phyloP scores from a whole-genome alignment of 2,113 vertebrate genomes.

The Catharus bicknelli region DNA sequence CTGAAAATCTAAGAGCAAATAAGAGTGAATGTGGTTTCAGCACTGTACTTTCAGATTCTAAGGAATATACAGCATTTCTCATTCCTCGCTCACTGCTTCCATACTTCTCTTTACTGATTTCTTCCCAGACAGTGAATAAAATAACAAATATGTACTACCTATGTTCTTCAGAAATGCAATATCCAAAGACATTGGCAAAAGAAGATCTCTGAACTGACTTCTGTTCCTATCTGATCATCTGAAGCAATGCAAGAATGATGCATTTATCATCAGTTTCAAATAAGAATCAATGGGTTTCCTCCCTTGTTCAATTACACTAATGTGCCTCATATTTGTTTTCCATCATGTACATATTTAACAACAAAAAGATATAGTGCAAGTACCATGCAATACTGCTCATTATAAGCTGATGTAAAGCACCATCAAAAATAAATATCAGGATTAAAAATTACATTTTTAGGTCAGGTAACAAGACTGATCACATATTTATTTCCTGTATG shows the following conservation, averaged over 20 bases:
- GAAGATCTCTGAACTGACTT: constrained; percentile 2
- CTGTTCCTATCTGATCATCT: constrained; percentile 49
- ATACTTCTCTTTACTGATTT: constrained; percentile 10
- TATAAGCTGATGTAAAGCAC: constrained; percentile 48
- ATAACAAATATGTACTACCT: not conserved
- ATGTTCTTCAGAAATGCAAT: constrained; percentile 54
- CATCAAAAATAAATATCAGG: constrained; percentile 40
- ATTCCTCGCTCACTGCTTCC: not conserved
- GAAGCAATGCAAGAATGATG: constrained; percentile 17
- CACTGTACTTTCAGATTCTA: constrained; percentile 1
- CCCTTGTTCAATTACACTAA: constrained; percentile 39
- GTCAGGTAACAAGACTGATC: constrained; percentile 9
- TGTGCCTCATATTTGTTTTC: constrained; percentile 41
- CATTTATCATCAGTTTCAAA: constrained; percentile 55
- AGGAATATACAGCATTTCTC: not conserved
- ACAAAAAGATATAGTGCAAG: constrained; percentile 26
- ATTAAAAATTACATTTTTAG: constrained; percentile 32
- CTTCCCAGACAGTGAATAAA: constrained; percentile 40
- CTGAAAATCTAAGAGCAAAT: constrained; percentile 81
- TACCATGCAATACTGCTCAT: not conserved
- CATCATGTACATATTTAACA: constrained; percentile 2
- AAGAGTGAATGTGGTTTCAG: constrained; percentile 40
- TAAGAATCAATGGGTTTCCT: constrained; percentile 45
- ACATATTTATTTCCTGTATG: constrained; percentile 12
- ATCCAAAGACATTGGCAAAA: constrained; percentile 12